These are phyloP conservation scores for Dryococelus australis DNA, from an alignment of 2,888 invertebrate genomes.

Conservation along the genomic window DNA sequence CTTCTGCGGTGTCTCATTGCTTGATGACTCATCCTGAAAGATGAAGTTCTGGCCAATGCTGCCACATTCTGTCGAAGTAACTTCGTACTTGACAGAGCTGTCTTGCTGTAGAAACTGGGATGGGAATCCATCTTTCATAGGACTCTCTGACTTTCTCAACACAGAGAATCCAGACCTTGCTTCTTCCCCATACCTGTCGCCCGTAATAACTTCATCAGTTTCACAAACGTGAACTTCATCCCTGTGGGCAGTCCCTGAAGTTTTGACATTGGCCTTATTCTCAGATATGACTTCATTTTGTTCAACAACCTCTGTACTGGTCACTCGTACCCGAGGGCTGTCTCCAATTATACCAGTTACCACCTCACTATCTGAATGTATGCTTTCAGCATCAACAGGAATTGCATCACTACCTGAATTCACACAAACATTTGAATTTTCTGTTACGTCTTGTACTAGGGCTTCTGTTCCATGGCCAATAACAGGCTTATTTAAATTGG, in stretches of 20 bases:
- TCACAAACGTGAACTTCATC: constrained; percentile 31
- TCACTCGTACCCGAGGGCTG: not conserved
- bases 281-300: constrained; percentile 3
- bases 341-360: not conserved
- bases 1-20: constrained; percentile 26
- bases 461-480: not conserved
- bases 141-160: not conserved
- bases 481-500: not conserved
- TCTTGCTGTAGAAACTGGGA: constrained; percentile 6
- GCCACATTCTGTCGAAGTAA: not conserved
- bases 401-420: not conserved
- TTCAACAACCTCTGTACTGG: not conserved
- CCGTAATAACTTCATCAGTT: constrained; percentile 36
- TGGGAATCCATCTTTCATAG: not conserved
- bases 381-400: not conserved
- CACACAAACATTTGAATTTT: not conserved
- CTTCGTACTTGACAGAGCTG: not conserved
- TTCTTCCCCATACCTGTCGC: constrained; percentile 31
- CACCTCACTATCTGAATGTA: not conserved
- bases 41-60: constrained; percentile 18
- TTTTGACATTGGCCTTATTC: not conserved
- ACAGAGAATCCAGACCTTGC: constrained; percentile 33
- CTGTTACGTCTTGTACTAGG: not conserved
- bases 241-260: not conserved
- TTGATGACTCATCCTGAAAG: constrained; percentile 25